Evolutionary conservation across 2,113 vertebrate genomes (phyloP), one percentile per base, ranked within the genome.

Genomic region (Xyliphius kryptos): DNA sequence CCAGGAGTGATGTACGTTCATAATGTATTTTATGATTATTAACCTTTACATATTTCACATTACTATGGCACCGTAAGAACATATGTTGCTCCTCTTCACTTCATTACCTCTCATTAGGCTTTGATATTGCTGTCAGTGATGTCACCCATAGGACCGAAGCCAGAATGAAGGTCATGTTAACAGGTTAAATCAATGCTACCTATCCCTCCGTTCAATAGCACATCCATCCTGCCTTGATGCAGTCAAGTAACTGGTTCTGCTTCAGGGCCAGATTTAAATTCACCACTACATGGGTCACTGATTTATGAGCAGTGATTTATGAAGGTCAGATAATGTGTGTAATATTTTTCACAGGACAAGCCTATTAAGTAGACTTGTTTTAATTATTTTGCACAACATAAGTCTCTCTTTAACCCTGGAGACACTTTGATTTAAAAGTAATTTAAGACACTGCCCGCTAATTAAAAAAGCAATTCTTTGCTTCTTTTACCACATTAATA

Each of bases 271-370:
- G 76, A 82, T 81, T 75, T 77, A 70, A 82, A 82, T 81, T 79
- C 74, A 73, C 78, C 82, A 83, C 81, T 73, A 83, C 75, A 54
- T 40, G 60, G 74, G 77, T 77, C 74, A 73, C 64, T 85, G 80
- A 86, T 86, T 88, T 84, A 87, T 86, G 77, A 82, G 82, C 76
- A 82, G 66, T 73, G 81, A 73, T 82, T 71, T 80, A 56, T 43
- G 13, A 78, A 82, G 85, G 82, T 84, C 85, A 81, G 72, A 73
- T 80, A 81, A 81, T 79, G 74, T 76, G 69, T 78, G 80, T 82
- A 83, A 82, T 78, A 77, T 72, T 81, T 82, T 74, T 79, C 65
- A 49, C 68, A 71, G 76, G 69, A 80, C 78, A 80, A 79, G 77
- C 78, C 77, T 78, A 80, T 82, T 83, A 85, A 74, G 72, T 64